A percentile compares a stretch with the other conserved stretches of the same genome.
Conservation (phyloP, 2,797 vertebrate species). For the Smutsia gigantea region DNA sequence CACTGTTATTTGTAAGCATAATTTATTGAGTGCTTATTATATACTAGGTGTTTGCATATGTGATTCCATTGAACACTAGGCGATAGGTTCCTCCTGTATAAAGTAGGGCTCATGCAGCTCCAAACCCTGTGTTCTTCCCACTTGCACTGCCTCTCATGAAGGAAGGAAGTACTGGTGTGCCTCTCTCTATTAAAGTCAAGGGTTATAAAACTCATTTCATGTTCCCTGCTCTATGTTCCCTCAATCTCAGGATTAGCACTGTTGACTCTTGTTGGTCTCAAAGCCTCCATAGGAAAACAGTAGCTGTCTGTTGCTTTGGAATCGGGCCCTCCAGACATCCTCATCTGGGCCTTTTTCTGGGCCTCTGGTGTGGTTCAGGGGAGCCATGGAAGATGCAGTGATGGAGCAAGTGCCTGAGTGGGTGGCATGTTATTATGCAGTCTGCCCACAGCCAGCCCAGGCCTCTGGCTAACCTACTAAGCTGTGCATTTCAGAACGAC, state of each 20-base stretch:
- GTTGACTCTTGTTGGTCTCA: neutral
- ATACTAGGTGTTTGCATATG: neutral
- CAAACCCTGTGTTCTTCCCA: neutral
- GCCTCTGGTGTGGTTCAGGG: neutral
- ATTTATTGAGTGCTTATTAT: neutral
- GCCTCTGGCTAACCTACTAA: neutral
- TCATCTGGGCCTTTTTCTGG: neutral
- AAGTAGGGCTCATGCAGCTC: neutral
- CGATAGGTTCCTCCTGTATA: neutral
- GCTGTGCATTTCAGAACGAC: slow-evolving; percentile 83
- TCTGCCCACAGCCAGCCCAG: neutral
- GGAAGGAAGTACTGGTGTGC: too few relatives aligned
- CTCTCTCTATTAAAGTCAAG: neutral
- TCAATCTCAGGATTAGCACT: neutral
- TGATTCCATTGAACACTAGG: neutral
- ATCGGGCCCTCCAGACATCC: neutral
- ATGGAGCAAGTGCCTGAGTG: neutral
- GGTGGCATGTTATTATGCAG: rapidly evolving
- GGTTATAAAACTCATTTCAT: neutral
- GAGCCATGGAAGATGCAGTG: neutral
- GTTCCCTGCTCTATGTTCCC: neutral
- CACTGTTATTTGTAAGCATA: neutral
- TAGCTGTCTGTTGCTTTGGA: neutral
- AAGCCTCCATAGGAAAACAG: neutral
- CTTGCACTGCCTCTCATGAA: rapidly evolving